Base-by-base conservation (phyloP, 2,113 vertebrate species). In the Tetraodon nigroviridis region DNA sequence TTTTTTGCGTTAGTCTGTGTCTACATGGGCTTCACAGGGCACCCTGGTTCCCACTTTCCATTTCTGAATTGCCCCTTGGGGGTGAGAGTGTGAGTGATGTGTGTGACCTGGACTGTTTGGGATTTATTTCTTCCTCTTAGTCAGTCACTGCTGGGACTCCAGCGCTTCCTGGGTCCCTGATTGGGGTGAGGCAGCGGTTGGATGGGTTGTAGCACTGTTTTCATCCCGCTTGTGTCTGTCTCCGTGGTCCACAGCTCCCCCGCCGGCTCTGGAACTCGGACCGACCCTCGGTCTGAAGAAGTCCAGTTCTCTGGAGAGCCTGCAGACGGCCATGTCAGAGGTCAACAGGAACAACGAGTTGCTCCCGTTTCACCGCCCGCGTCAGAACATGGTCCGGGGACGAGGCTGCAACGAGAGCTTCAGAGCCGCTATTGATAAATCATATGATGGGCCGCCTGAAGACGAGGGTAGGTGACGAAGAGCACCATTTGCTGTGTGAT, bases 401-500 rank as follows among this genome's bases (percentile, higher is more conserved):
- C 90, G 96, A 5, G 97, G 96, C 42, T 99, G 96, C 79, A 99
- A 99, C 0, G 95, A 99, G 81, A 99, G 96, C 81, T 99, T 99
- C 91, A 79, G 97, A 61, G 95, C 95, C 0, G 97, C 97, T 58
- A 99, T 99, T 24, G 97, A 99, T 86, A 99, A 99, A 70, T 99
- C 97, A 3, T 99, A 99, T 0, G 96, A 98, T 8, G 97, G 94
- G 3, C 97, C 97, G 0, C 91, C 94, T n/a, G 93, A 93, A 51
- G 82, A 89, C 4, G 92, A 94, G 1, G 95, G 96, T 98, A 87
- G 71, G 90, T 13, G 21, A 18, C 17, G 14, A 13, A 32, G 16
- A 15, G 3, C 10, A n/a, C 8, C 10, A 46, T 44, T 44, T 13
- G 42, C 42, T 1, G 8, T 44, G 18, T 13, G 5, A 21, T 19